Evolutionary conservation across 2,113 vertebrate genomes (phyloP), one percentile per base, ranked within the genome.

Genomic region (Rhodinocichla rosea): DNA sequence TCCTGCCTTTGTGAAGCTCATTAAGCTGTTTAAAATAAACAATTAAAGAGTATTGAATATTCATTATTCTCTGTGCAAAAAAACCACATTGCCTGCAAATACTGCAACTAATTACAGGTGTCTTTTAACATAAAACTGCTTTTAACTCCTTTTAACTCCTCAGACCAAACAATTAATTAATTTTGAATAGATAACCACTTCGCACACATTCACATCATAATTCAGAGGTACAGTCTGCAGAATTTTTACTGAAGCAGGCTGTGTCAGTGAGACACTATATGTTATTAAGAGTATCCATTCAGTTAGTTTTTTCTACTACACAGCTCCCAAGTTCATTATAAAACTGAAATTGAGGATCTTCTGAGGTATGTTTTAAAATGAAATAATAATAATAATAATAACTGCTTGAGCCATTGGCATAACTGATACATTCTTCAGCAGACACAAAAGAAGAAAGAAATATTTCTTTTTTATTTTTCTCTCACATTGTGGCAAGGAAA

Each of bases 21-120:
- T 97, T 92, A 96, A 68, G 30, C 26, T 42, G 52, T 83, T 95
- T 68, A 87, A 95, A 95, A 92, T 92, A 92, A 96, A 97, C 90
- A 93, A n/a, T 91, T 88, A 91, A 83, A 83, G 65, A 77, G 8
- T 55, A 85, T 30, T 92, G 92, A 94, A 96, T 94, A 95, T 92
- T 93, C 77, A 94, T 94, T 95, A 84, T 74, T 92, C 35, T 35
- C 75, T 56, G 35, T n/a, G 90, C 10, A 76, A 96, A 95, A 86
- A 24, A 52, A 1, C 0, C 4, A 9, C 63, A 79, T 40, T 69
- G 70, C 56, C 73, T 87, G 88, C 77, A 93, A 95, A 89, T 81
- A 20, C 42, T 83, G 77, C 78, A 89, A 71, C 55, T 90, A 89
- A 92, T 94, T 95, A 91, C 42, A 93, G 63, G 73, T 45, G 15